Evolutionary conservation across 2,113 vertebrate genomes (phyloP), one percentile per base, ranked within the genome.

Genomic region (Telmatochromis bifrenatus): DNA sequence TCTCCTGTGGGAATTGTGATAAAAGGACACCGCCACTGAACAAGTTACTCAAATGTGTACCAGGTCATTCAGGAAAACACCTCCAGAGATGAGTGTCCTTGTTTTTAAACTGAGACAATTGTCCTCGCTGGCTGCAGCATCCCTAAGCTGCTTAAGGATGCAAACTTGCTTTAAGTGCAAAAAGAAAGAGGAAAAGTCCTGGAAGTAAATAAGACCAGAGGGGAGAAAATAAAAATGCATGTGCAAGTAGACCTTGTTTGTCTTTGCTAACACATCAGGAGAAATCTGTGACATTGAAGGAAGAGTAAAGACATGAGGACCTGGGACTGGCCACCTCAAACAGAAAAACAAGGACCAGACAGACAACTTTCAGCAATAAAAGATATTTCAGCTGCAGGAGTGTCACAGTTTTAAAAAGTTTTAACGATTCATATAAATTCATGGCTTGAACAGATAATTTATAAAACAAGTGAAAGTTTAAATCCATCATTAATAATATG

Each of bases 21-120:
- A 90, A 88, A 84, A 91, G 88, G 88, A 93, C 84, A 45, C 85
- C 33, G 15, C 80, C 90, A 62, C 47, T 28, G 79, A 90, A 95
- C 93, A 92, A 92, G 92, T 80, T 79, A 88, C 90, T 92, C 12
- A 87, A 93, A 94, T 91, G 87, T 90, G 89, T 82, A 84, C 88
- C 42, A n/a, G 83, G 84, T 93, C 90, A 84, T 92, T 94, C 82
- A 89, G 87, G 91, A 90, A 91, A 92, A 92, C 89, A 91, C 88
- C 84, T 93, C 75, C 51, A 75, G 90, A 94, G 91, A 94, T 85
- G 60, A 58, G 19, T 84, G 87, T 83, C 65, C 62, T 85, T 93
- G 91, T 95, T 92, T 85, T 89, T 90, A 91, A 95, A 95, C 80
- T 56, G 88, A 96, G 92, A 96, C 92, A 95, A 93, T 91, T 9